Evolutionary conservation across 2,888 invertebrate genomes (phyloP), one percentile per base, ranked within the genome.

Genomic region (Hesperia comma): DNA sequence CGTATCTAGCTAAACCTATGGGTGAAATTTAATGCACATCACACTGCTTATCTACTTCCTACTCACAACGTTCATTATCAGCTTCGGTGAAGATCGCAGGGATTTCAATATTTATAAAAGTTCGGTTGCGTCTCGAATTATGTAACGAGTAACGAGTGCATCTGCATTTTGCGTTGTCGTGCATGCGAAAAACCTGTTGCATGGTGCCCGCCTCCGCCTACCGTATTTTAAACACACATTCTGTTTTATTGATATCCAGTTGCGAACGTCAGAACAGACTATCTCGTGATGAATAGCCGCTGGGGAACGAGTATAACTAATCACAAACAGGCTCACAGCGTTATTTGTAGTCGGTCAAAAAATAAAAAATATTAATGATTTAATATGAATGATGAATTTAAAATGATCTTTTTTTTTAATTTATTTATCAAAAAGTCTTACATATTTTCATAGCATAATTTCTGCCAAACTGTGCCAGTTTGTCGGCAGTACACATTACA

Each of bases 171-270:
- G 72, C 71, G 70, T 69, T 69, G 78, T 80, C 80, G 78, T 80
- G 78, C 83, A 83, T 83, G 81, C 78, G 72, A 79, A 70, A 82
- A 83, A 81, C 83, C 79, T 83, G 85, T 87, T 86, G 82, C 82
- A 75, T 79, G 71, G 73, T 63, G 56, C 61, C 69, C 68, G 61
- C 68, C 70, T 69, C 69, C 68, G 61, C 68, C 70, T 69, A 68
- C 71, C 37, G 43, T 58, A 58, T 58, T 58, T 58, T 53, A 53
- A 64, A 26, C 32, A 64, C 17, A 41, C 64, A 53, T 53, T 58
- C 51, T 64, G 17, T 19, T 19, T 49, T 19, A 19, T 41, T 41
- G 41, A 41, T 41, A n/a, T n/a, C 41, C 41, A n/a, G 41, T 41
- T 12, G 41, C 41, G 14, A 41, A 41, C 41, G 37, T 37, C 37